A percentile compares a stretch with the other conserved stretches of the same genome.
Conservation (phyloP, 2,113 vertebrate species). For the Psittacula cyanocephala region DNA sequence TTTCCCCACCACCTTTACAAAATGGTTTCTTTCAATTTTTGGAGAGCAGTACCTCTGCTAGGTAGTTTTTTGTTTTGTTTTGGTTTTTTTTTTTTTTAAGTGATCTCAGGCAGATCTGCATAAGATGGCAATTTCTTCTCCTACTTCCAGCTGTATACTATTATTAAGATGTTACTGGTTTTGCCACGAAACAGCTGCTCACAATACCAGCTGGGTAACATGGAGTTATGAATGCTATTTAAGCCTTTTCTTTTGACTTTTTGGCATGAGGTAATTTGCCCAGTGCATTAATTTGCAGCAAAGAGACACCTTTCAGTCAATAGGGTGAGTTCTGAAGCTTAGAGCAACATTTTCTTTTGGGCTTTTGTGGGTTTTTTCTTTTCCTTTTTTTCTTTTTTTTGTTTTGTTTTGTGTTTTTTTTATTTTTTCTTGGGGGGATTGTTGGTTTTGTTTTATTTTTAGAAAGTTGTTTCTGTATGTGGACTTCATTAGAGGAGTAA, state of each 20-base stretch:
- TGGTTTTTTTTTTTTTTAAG: background rate
- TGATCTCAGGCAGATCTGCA: background rate
- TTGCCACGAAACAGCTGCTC: background rate
- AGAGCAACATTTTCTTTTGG: background rate
- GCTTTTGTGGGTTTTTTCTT: background rate
- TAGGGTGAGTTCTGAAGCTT: background rate
- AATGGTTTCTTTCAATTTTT: background rate
- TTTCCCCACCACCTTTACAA: background rate
- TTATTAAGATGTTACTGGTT: constrained; percentile 24
- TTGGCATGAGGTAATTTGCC: background rate
- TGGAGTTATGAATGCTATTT: background rate
- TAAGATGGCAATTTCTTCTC: background rate
- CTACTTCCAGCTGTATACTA: background rate
- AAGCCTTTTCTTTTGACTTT: constrained; percentile 14
- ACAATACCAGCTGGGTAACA: background rate
- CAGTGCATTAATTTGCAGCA: constrained; percentile 10
- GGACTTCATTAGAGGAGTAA: constrained; percentile 43
- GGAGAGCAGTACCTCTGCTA: background rate
- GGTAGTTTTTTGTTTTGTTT: too few species aligned
- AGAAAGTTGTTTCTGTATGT: constrained; percentile 17
- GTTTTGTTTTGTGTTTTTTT: background rate
- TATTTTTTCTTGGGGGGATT: background rate
- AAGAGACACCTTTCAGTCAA: constrained; percentile 8
- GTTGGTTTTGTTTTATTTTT: background rate
- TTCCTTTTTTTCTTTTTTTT: background rate